Evolutionary conservation across 2,113 vertebrate species (phyloP), one percentile per base, ranked within the genome.

Genomic region (Argyrosomus japonicus): DNA sequence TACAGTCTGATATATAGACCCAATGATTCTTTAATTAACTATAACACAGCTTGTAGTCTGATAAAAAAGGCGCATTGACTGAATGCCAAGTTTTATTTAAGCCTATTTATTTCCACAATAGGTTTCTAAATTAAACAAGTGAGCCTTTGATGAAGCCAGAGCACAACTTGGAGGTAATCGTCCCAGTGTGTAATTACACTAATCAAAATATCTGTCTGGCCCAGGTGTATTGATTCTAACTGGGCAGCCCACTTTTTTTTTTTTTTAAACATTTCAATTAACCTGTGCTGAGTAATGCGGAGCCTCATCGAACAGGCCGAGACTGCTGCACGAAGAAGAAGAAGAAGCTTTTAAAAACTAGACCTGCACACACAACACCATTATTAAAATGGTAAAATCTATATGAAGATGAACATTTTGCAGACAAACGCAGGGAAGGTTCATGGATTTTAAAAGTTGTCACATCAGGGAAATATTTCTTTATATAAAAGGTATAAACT

Each of bases 151-250:
- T 9, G 36, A 65, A 77, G 23, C 18, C 18, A 29, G 17, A 4
- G 50, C 17, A 60, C 12, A 68, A 61, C 25, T 2, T 36, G 18
- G 61, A 53, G 14, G n/a, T 60, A 62, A 67, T 29, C 6, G 13
- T 3, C 19, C 12, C 3, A 2, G 18, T 29, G 51, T 23, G 25
- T 36, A 57, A 79, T 75, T 40, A 53, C 63, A 40, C 12, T 68
- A 53, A 79, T 69, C 61, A 11, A 54, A 53, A 58, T 64, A 64
- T 75, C 27, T 43, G 25, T 27, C 13, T 43, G 43, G 43, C 17
- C 5, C 11, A 18, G 45, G 19, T 43, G 48, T 57, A 69, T 68
- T 67, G 82, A 78, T 61, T 61, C 18, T 25, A 48, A 57, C 25
- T 18, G 17, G 8, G 47, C 62, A 47, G 21, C 32, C 14, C 0